Evolutionary conservation across 2,888 invertebrate species (phyloP).

Genomic region (Dryadula phaetusa): DNA sequence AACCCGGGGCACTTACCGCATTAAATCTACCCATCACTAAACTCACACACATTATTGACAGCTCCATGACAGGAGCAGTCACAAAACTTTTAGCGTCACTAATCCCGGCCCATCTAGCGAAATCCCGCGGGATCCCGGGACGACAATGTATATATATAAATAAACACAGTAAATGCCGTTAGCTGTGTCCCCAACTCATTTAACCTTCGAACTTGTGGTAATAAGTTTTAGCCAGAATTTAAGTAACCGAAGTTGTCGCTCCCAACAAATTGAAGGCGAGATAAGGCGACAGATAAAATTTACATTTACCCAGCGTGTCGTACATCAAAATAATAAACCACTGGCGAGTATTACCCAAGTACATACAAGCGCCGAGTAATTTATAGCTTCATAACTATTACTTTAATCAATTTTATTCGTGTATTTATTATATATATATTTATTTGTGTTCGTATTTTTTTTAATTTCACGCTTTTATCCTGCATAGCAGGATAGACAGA

Average conservation of each 20-base stretch:
- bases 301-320: constrained; percentile 9
- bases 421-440: no score
- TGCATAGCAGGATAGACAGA: no score
- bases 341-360: background rate
- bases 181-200: constrained; percentile 50
- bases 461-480: no score
- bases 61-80: constrained; percentile 19
- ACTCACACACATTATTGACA: constrained; percentile 36
- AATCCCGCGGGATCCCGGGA: constrained; percentile 13
- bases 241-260: constrained; percentile 16
- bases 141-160: constrained; percentile 28
- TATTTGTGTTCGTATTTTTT: no score
- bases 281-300: constrained; percentile 22
- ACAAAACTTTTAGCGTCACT: constrained; percentile 9
- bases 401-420: background rate
- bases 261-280: constrained; percentile 19
- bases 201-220: constrained; percentile 35
- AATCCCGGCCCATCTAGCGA: constrained; percentile 35
- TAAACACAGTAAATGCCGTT: constrained; percentile 48
- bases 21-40: constrained; percentile 3
- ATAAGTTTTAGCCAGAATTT: constrained; percentile 33
- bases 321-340: constrained; percentile 26
- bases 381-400: constrained; percentile 17
- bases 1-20: background rate
- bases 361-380: constrained; percentile 7